Conservation (phyloP, 2,888 invertebrate species). For the Lepidocyrtoides sp. region DNA sequence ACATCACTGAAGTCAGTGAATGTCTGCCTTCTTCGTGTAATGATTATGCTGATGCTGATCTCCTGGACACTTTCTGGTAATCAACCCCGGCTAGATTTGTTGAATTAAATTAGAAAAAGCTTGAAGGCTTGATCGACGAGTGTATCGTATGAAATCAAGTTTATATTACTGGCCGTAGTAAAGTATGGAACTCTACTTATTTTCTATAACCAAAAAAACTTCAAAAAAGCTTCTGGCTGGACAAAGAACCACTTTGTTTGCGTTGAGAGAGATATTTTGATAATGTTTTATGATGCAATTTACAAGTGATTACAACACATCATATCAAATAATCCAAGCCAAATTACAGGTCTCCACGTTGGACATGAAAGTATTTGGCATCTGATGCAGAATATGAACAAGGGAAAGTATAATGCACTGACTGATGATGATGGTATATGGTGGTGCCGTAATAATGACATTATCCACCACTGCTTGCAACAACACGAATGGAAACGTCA, state of each 20-base stretch:
- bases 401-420: not conserved
- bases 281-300: slow-evolving; percentile 72
- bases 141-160: slow-evolving; percentile 72
- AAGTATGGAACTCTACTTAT: not conserved
- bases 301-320: slow-evolving; percentile 75
- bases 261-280: slow-evolving; percentile 35
- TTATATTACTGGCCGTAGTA: not conserved
- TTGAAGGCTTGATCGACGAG: slow-evolving; percentile 50
- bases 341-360: slow-evolving; percentile 61
- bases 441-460: slow-evolving; percentile 61
- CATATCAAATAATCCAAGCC: slow-evolving; percentile 63
- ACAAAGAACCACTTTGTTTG: slow-evolving; percentile 25
- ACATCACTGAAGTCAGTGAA: slow-evolving; percentile 45
- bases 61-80: slow-evolving; percentile 55
- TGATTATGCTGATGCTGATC: slow-evolving; percentile 25
- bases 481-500: not conserved
- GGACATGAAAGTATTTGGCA: slow-evolving; percentile 37
- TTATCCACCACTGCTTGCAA: slow-evolving; percentile 19
- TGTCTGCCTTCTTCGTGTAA: slow-evolving; percentile 15
- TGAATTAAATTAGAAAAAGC: slow-evolving; percentile 27
- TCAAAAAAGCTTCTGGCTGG: not conserved
- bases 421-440: not conserved
- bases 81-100: slow-evolving; percentile 12
- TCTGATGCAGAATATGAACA: not conserved
- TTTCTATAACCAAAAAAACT: not conserved